Evolutionary conservation across 2,888 invertebrate species (phyloP), one percentile per base, ranked within the genome.

Genomic region (Elysia crispata): DNA sequence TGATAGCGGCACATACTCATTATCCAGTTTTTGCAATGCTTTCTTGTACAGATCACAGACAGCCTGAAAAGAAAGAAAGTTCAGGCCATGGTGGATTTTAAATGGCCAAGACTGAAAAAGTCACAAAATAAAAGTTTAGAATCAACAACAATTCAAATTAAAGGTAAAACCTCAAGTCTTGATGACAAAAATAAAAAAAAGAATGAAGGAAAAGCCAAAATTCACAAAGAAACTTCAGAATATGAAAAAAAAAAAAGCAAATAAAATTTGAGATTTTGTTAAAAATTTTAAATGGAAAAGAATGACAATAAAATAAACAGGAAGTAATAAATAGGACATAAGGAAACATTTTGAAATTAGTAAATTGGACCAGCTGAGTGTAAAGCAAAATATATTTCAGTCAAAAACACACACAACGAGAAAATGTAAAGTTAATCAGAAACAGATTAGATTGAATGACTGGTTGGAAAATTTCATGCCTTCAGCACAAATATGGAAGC

Each of bases 11-110:
- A 94, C 93, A 87, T 95, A 94, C 82, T 95, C 95, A 81, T 95
- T 95, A 92, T 95, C 93, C 79, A 97, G 92, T 66, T 95, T 95
- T 0, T 94, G 94, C 20, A 96, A 93, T 1, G 95, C 94, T 90
- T 95, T 95, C 91, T 96, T 96, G 80, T 97, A 92, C 75, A 96
- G 93, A 81, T 94, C 81, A 76, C 79, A 81, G 23, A 83, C 81
- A 57, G 95, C 94, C 96, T 96, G 92, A 74, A 70, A 23, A 66
- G 66, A 25, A 25, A 18, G 20, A 28, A 23, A 66, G 3, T 28
- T n/a, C 6, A 6, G 18, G 5, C 1, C 20, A 30, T 66, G 15
- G 25, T 15, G 5, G 30, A 23, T 66, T 25, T 1, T 23, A 64
- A 64, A 0, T 49, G n/a, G 60, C 13, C 60, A 23, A n/a, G 13